phyloP scores from a whole-genome alignment of 2,888 invertebrate species.

The Glyphotaelius pellucidus region DNA sequence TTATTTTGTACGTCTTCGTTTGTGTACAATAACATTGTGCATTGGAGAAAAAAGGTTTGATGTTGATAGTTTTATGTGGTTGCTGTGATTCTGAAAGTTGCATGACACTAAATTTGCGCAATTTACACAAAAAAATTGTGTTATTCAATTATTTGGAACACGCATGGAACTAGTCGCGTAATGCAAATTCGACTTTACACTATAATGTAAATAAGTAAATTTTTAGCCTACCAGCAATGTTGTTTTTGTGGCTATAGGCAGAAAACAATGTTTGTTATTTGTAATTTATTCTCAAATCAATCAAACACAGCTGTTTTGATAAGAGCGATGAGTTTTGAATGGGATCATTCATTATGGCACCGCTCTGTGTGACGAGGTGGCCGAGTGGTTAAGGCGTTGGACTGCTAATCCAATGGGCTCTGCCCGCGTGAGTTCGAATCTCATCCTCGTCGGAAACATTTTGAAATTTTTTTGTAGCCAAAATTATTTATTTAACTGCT shows the following conservation, averaged over 20 bases:
- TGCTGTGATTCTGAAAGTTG: too few relatives aligned
- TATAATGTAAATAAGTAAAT: too few relatives aligned
- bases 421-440: slow-evolving; percentile 91
- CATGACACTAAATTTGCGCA: too few relatives aligned
- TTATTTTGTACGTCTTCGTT: too few relatives aligned
- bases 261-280: not conserved
- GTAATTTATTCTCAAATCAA: not conserved
- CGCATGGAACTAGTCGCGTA: too few relatives aligned
- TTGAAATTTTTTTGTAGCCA: not conserved
- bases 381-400: slow-evolving; percentile 92
- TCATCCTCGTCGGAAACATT: slow-evolving; percentile 82
- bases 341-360: not conserved
- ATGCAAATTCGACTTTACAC: too few relatives aligned
- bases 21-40: too few relatives aligned
- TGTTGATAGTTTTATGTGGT: too few relatives aligned
- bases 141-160: too few relatives aligned
- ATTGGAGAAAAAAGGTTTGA: too few relatives aligned
- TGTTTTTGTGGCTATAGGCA: not conserved
- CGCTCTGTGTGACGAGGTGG: slow-evolving; percentile 81
- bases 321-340: not conserved
- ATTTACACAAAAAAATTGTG: too few relatives aligned
- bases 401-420: slow-evolving; percentile 92
- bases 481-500: too few relatives aligned
- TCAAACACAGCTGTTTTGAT: not conserved
- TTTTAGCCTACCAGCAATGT: not conserved